Evolutionary conservation across 2,888 invertebrate genomes (phyloP).

Genomic region (Trilocha varians): DNA sequence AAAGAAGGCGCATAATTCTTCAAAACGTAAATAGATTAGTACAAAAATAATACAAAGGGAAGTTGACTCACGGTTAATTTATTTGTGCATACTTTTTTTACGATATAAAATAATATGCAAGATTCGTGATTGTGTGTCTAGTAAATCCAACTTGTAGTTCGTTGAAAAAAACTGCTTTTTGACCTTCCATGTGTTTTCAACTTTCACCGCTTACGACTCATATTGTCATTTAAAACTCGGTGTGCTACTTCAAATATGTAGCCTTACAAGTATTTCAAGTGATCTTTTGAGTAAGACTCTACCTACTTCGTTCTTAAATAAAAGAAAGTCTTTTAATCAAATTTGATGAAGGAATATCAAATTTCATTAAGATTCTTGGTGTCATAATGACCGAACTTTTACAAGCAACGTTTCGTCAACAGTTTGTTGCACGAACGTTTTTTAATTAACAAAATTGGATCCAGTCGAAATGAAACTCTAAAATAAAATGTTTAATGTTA

Average conservation of each 20-base stretch:
- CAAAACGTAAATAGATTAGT: neutral
- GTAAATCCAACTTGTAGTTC: conserved; percentile 1
- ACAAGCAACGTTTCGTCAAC: conserved; percentile 28
- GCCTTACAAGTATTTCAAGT: conserved; percentile 25
- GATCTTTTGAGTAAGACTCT: conserved; percentile 19
- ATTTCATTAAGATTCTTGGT: conserved; percentile 13
- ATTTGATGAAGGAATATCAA: conserved; percentile 16
- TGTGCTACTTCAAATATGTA: conserved; percentile 22
- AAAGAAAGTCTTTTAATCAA: conserved; percentile 18
- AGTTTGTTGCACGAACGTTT: conserved; percentile 30
- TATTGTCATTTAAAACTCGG: conserved; percentile 19
- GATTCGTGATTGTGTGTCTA: too few species aligned
- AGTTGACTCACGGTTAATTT: neutral
- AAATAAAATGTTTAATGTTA: too few species aligned
- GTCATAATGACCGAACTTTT: conserved; percentile 13
- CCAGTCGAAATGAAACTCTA: conserved; percentile 16
- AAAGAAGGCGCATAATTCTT: neutral
- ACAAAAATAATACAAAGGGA: neutral
- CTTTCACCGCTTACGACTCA: conserved; percentile 20
- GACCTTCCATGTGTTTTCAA: conserved; percentile 22
- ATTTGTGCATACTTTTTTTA: neutral
- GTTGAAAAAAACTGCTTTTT: conserved; percentile 10
- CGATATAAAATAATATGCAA: too few species aligned
- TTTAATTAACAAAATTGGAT: conserved; percentile 42
- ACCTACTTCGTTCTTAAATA: conserved; percentile 15